Percentiles rank a stretch among this genome's conserved stretches.
Conservation (phyloP, 2,888 invertebrate species). For the Cheilosia variabilis region DNA sequence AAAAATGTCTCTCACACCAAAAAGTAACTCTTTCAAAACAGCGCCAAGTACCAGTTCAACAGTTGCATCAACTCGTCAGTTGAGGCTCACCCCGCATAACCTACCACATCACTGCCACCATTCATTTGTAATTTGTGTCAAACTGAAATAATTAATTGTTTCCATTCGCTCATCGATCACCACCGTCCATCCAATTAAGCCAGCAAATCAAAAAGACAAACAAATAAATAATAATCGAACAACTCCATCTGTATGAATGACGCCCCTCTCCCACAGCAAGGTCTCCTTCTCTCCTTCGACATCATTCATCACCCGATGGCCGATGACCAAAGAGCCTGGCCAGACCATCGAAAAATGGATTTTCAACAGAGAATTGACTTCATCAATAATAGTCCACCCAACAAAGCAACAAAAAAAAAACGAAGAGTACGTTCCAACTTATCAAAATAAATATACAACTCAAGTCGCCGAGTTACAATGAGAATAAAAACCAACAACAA, state of each 20-base stretch:
- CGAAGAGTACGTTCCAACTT: not conserved
- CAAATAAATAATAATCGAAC: conserved; percentile 44
- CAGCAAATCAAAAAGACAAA: conserved; percentile 63
- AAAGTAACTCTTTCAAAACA: no score
- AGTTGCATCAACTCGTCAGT: not conserved
- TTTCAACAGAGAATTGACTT: conserved; percentile 2
- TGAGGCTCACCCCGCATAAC: not conserved
- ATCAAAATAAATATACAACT: not conserved
- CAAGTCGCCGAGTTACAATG: conserved; percentile 1
- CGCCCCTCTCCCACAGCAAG: conserved; percentile 37
- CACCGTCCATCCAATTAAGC: conserved; percentile 52
- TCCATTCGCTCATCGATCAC: conserved; percentile 53
- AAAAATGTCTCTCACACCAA: no score
- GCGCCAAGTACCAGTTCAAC: not conserved
- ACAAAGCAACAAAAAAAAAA: not conserved
- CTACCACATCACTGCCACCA: not conserved
- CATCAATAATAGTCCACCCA: conserved; percentile 10
- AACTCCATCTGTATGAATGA: conserved; percentile 26
- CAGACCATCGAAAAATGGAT: conserved; percentile 22
- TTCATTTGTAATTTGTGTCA: conserved; percentile 38
- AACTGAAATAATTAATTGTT: conserved; percentile 54
- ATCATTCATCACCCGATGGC: conserved; percentile 44
- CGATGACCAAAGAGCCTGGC: not conserved
- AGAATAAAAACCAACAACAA: conserved; percentile 16
- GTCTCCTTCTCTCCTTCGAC: conserved; percentile 3